phyloP scores from a whole-genome alignment of 2,888 invertebrate species.

The Andrena bucephala region DNA sequence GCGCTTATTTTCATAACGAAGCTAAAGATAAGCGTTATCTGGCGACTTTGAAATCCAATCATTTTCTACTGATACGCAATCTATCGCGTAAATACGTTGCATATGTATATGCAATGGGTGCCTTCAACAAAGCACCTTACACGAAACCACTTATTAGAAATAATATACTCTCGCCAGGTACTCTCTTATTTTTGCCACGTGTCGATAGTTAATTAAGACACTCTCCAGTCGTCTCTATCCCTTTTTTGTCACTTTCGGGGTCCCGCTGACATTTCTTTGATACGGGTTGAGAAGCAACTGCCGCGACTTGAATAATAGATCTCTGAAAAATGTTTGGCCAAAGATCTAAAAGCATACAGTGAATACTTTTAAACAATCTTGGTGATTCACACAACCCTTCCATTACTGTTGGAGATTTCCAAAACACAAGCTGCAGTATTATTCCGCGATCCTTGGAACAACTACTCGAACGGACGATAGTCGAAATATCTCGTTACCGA shows the following conservation, averaged over 20 bases:
- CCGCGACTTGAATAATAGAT: background rate
- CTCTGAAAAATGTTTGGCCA: background rate
- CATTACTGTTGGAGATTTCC: no score
- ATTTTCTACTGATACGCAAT: conserved; percentile 42
- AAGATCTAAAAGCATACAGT: background rate
- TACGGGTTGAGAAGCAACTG: background rate
- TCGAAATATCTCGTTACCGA: background rate
- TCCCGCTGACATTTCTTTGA: conserved; percentile 29
- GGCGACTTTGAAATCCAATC: conserved; percentile 50
- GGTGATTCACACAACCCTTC: no score
- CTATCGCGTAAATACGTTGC: conserved; percentile 35
- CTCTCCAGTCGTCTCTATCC: conserved; percentile 27
- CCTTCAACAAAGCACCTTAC: conserved; percentile 22
- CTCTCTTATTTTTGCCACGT: conserved; percentile 36
- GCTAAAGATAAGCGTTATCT: conserved; percentile 34
- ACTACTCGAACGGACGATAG: background rate
- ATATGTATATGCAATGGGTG: conserved; percentile 26
- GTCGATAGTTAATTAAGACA: conserved; percentile 58
- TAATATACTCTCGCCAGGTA: conserved; percentile 24
- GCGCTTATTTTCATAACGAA: conserved; percentile 43
- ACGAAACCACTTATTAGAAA: conserved; percentile 20
- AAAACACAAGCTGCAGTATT: background rate
- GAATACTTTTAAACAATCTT: background rate
- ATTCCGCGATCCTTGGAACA: background rate
- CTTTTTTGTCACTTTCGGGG: conserved; percentile 6